Evolutionary conservation across 2,797 vertebrate genomes (phyloP).

Genomic region (Uromys caudimaculatus): DNA sequence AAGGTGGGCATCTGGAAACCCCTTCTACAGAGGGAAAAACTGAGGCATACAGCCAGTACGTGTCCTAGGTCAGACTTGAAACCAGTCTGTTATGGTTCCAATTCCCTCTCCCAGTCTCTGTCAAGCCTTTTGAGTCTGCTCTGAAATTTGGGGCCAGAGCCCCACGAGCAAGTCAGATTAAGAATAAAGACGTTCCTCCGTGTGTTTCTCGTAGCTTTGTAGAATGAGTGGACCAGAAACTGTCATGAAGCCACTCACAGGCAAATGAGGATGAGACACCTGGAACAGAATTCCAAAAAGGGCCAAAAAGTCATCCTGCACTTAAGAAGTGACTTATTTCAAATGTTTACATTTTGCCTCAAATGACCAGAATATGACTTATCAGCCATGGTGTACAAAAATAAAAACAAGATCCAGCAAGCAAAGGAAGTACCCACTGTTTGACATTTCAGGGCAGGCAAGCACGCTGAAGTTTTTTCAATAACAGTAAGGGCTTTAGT

Average conservation of each 20-base stretch:
- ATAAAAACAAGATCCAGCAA: neutral
- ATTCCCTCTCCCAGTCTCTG: neutral
- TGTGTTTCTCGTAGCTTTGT: neutral
- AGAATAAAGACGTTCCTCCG: neutral
- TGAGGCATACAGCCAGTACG: neutral
- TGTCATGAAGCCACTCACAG: neutral
- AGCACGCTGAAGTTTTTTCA: neutral
- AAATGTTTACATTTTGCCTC: slow-evolving; percentile 41
- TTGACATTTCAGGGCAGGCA: neutral
- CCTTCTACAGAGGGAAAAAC: slow-evolving; percentile 21
- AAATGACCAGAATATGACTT: slow-evolving; percentile 31
- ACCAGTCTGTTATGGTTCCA: neutral
- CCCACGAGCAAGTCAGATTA: neutral
- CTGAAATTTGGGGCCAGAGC: accelerated
- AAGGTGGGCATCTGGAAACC: neutral
- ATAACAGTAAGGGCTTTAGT: neutral
- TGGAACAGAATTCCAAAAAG: neutral
- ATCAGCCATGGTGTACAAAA: neutral
- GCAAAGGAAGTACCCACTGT: neutral
- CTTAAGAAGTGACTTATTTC: neutral
- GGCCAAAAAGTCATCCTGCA: neutral
- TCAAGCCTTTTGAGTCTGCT: neutral
- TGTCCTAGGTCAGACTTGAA: neutral
- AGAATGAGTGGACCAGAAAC: neutral
- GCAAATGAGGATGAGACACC: neutral